Evolutionary conservation across 2,888 invertebrate species (phyloP).

Genomic region (Drosophila antonietae): DNA sequence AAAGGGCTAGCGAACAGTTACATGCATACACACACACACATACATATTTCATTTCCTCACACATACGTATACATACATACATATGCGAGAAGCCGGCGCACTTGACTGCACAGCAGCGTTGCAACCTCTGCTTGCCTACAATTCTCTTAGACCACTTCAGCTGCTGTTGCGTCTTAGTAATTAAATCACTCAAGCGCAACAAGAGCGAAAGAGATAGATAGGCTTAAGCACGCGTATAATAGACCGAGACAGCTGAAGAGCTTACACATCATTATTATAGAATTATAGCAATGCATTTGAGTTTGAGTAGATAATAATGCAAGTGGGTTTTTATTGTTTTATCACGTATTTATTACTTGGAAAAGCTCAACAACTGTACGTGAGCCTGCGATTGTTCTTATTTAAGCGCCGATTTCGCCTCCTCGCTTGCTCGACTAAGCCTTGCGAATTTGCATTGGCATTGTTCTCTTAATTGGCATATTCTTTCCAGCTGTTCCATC

Average conservation of each 20-base stretch:
- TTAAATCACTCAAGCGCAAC: slow-evolving; percentile 76
- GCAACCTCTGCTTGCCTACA: slow-evolving; percentile 12
- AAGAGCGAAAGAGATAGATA: background rate
- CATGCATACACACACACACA: slow-evolving; percentile 23
- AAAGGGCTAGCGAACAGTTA: slow-evolving; percentile 49
- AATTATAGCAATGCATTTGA: slow-evolving; percentile 58
- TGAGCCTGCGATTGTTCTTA: background rate
- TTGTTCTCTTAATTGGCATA: slow-evolving; percentile 26
- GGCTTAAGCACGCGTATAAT: slow-evolving; percentile 39
- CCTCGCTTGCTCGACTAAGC: background rate
- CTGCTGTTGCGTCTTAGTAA: slow-evolving; percentile 50
- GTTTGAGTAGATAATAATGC: slow-evolving; percentile 45
- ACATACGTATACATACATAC: no score
- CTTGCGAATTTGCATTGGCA: background rate
- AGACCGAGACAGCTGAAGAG: slow-evolving; percentile 44
- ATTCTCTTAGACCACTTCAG: slow-evolving; percentile 15
- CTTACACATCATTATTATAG: slow-evolving; percentile 73
- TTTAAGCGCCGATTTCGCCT: background rate
- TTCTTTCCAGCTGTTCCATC: slow-evolving; percentile 1
- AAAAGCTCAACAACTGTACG: slow-evolving; percentile 23
- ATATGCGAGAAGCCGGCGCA: slow-evolving; percentile 45
- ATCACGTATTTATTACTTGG: slow-evolving; percentile 45
- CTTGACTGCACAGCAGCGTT: slow-evolving; percentile 68
- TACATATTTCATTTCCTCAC: slow-evolving; percentile 68
- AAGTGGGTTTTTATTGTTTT: slow-evolving; percentile 60